Conservation (phyloP, 2,888 invertebrate species). For the Leptura quadrifasciata region DNA sequence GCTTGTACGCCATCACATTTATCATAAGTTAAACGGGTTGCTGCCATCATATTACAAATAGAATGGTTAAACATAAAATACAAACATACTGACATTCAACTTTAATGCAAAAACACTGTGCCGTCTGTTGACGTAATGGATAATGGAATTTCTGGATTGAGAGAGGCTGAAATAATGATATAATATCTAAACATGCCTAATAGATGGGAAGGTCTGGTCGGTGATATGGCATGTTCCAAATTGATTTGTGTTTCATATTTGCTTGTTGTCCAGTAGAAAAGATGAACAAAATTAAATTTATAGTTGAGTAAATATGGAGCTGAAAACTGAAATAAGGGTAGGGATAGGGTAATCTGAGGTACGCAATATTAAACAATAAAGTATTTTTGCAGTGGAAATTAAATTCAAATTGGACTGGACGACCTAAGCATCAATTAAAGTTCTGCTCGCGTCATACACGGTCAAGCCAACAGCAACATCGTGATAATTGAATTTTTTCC, state of each 20-base stretch:
- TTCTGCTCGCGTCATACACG: background rate
- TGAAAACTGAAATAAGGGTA: no score
- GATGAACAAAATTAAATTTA: no score
- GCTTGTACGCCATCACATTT: conserved; percentile 46
- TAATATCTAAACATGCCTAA: conserved; percentile 16
- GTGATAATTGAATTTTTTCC: conserved; percentile 50
- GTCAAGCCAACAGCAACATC: background rate
- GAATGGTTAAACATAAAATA: conserved; percentile 61
- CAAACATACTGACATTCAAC: conserved; percentile 48
- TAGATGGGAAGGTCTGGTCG: background rate
- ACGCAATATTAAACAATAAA: no score
- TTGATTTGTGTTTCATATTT: background rate
- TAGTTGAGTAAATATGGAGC: no score
- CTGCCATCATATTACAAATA: conserved; percentile 58
- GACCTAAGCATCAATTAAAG: background rate
- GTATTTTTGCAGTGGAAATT: background rate
- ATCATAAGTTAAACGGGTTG: conserved; percentile 49
- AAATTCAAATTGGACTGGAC: conserved; percentile 4
- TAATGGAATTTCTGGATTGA: conserved; percentile 16
- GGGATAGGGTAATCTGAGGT: no score
- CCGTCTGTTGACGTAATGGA: conserved; percentile 21
- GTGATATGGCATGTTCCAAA: background rate
- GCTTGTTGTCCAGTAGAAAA: no score
- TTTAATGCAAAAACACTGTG: conserved; percentile 37
- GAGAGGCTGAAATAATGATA: conserved; percentile 14